Evolutionary conservation across 2,888 invertebrate species (phyloP), one percentile per base, ranked within the genome.

Genomic region (Folsomia manolachei): DNA sequence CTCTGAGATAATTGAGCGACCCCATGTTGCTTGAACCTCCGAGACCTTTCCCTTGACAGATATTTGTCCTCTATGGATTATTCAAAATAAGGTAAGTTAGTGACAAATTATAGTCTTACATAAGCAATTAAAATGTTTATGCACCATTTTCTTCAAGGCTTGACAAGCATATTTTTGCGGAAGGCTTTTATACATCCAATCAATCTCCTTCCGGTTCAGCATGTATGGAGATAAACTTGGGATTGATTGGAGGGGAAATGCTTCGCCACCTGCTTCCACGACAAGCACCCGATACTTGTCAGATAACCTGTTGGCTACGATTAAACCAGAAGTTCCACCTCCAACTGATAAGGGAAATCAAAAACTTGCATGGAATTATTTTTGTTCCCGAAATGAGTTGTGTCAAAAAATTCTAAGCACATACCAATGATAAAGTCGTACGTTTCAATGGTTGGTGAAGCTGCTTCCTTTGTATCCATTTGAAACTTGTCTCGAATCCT

Each of bases 281-380:
- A 73, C 2, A 2, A 73, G 65, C 18, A 70, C 63, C 24, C 2
- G 61, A 24, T 62, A 63, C 27, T 21, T 27, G 26, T 70, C 66
- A 2, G 72, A 53, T 18, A 73, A 52, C 18, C 72, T 56, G 21
- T 24, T 65, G 14, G 72, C 72, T 7, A 73, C 18, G 18, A 63
- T 70, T 21, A 62, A 66, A 7, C 72, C 72, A 7, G 69, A 27
- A 7, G 65, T 65, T 0, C 72, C 72, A 1, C 70, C 72, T 21
- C 72, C 72, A 24, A 73, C 72, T 71, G n/a, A n/a, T 39, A 39
- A 39, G 39, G n/a, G n/a, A n/a, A n/a, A n/a, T n/a, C n/a, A n/a
- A n/a, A 39, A 39, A 39, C 14, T 9, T 39, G 39, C 39, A 39
- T n/a, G n/a, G n/a, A n/a, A n/a, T n/a, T n/a, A n/a, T n/a, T n/a